Percentiles rank a stretch among this genome's conserved stretches.
Conservation (phyloP, 1,140 invertebrate species). For the Panagrolaimus sp. region DNA sequence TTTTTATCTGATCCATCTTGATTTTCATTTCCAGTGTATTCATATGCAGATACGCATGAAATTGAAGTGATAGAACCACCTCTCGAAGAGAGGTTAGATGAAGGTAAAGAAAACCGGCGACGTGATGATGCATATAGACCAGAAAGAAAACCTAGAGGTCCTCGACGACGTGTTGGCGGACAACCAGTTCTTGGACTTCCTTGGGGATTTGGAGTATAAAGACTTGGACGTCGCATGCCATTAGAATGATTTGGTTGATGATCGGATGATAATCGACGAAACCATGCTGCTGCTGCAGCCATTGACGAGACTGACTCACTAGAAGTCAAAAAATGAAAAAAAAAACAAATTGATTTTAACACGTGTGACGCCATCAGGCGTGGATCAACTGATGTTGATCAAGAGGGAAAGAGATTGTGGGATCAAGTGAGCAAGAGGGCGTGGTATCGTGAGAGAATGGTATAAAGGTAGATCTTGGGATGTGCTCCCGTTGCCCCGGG, state of each 20-base stretch:
- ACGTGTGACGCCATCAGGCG: slow-evolving; percentile 1
- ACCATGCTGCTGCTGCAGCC: slow-evolving; percentile 23
- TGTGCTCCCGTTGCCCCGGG: too few species aligned
- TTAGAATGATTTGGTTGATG: slow-evolving; percentile 7
- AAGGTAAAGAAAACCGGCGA: neutral
- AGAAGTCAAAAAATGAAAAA: neutral
- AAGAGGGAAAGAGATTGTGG: slow-evolving; percentile 9
- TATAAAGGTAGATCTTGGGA: too few species aligned
- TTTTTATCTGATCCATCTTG: neutral
- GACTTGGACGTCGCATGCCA: neutral
- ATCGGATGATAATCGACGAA: slow-evolving; percentile 26
- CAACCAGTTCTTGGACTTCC: neutral
- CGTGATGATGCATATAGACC: neutral
- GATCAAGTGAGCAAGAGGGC: too few species aligned
- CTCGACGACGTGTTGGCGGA: slow-evolving; percentile 3
- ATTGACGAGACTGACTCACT: slow-evolving; percentile 1
- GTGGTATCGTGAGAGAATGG: too few species aligned
- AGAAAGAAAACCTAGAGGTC: neutral
- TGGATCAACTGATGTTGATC: too few species aligned
- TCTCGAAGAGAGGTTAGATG: neutral
- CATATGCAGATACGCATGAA: neutral
- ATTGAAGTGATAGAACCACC: neutral
- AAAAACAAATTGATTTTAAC: neutral
- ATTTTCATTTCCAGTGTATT: neutral
- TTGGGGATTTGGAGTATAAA: neutral